phyloP scores from a whole-genome alignment of 2,113 vertebrate genomes.

The Boulengeromyrus knoepffleri region DNA sequence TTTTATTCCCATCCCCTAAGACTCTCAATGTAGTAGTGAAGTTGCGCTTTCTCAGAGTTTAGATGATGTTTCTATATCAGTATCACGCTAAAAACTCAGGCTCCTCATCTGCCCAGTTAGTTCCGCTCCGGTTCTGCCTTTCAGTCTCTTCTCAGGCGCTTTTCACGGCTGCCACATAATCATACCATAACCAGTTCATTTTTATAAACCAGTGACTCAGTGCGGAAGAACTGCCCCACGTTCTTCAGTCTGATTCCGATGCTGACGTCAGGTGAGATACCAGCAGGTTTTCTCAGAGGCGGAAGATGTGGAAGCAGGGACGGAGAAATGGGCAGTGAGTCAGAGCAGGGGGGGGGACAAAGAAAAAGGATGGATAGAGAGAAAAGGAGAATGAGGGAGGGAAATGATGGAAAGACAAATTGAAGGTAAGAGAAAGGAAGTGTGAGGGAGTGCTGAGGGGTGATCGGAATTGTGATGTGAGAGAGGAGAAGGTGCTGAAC shows the following conservation, averaged over 20 bases:
- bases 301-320: not conserved
- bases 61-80: not conserved
- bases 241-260: constrained; percentile 12
- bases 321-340: constrained; percentile 15
- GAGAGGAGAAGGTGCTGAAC: not conserved
- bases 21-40: not conserved
- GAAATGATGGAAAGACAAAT: constrained; percentile 5
- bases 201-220: constrained; percentile 10
- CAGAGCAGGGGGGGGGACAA: not conserved
- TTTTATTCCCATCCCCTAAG: not conserved
- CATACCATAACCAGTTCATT: not conserved
- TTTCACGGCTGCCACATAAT: constrained; percentile 3
- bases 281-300: not conserved
- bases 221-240: not conserved
- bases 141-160: not conserved
- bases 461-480: not conserved
- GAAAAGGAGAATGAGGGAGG: not conserved
- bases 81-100: not conserved
- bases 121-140: not conserved
- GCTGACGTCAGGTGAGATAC: constrained; percentile 2
- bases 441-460: not conserved
- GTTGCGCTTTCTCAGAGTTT: not conserved
- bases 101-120: not conserved
- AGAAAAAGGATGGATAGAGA: not conserved
- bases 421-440: not conserved